phyloP scores from a whole-genome alignment of 2,888 invertebrate genomes.

The Penaeus monodon region DNA sequence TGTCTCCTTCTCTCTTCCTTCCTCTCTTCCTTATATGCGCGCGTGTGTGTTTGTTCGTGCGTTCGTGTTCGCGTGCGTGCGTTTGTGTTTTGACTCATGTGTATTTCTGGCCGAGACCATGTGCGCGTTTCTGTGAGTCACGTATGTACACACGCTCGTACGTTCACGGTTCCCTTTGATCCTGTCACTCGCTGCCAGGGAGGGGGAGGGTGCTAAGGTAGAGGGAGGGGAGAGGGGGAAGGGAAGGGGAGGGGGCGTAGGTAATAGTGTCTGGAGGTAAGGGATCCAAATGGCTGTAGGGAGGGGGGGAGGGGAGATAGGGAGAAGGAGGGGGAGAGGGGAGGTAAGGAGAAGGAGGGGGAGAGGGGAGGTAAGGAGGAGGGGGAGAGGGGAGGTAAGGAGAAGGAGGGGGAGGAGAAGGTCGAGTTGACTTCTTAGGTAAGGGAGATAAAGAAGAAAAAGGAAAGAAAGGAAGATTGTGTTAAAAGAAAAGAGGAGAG shows the following conservation, averaged over 20 bases:
- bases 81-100: slow-evolving; percentile 42
- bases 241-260: neutral
- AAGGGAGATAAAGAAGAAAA: too few relatives aligned
- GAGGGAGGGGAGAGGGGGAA: neutral
- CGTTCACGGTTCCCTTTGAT: slow-evolving; percentile 14
- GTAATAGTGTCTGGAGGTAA: slow-evolving; percentile 1
- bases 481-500: too few relatives aligned
- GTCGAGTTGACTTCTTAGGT: too few relatives aligned
- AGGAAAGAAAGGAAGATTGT: too few relatives aligned
- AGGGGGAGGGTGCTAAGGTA: neutral
- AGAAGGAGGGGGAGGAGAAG: neutral
- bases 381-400: too few relatives aligned
- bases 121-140: slow-evolving; percentile 32
- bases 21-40: neutral
- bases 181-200: slow-evolving; percentile 8
- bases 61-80: neutral
- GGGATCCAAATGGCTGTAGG: neutral
- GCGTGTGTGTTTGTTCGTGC: too few relatives aligned
- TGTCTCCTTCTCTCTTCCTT: too few relatives aligned
- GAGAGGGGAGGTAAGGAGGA: neutral
- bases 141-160: slow-evolving; percentile 1
- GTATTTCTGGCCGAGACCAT: slow-evolving; percentile 39
- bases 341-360: neutral
- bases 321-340: neutral
- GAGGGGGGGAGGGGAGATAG: neutral